These are phyloP conservation scores for Drosophila sproati DNA, from an alignment of 1,140 invertebrate genomes.

Conservation along the genomic window DNA sequence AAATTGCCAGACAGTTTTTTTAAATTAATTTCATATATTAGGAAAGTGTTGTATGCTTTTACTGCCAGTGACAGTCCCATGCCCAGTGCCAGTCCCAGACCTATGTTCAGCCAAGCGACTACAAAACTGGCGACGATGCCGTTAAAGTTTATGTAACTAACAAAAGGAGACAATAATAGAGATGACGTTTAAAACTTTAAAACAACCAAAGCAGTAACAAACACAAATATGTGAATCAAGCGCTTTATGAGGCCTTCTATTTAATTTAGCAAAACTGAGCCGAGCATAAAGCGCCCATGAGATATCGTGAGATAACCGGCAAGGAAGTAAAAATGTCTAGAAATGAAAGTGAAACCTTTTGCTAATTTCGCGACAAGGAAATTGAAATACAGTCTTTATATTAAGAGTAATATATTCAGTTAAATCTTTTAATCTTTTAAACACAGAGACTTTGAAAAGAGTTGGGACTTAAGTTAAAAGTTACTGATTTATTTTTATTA, in stretches of 20 bases:
- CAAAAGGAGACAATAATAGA: conserved; percentile 28
- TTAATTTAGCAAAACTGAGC: conserved; percentile 51
- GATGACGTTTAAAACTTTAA: conserved; percentile 16
- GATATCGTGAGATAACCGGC: conserved; percentile 38
- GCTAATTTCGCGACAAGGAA: conserved; percentile 1
- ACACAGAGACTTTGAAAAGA: no score
- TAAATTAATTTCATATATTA: conserved; percentile 26
- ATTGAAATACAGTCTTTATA: background rate
- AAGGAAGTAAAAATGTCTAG: conserved; percentile 39
- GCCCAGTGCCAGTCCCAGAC: conserved; percentile 11
- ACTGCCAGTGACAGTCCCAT: background rate
- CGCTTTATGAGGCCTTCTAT: conserved; percentile 60
- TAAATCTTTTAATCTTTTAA: no score
- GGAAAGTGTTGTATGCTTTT: conserved; percentile 36
- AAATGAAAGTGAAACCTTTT: conserved; percentile 43
- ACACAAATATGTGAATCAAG: conserved; percentile 29
- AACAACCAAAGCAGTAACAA: background rate
- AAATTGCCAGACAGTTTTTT: conserved; percentile 7
- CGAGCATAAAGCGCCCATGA: conserved; percentile 23
- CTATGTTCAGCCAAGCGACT: conserved; percentile 48
- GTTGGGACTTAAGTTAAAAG: no score
- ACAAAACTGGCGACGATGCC: conserved; percentile 31
- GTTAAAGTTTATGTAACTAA: conserved; percentile 48
- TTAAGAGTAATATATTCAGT: no score
- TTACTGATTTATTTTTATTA: no score